Evolutionary conservation across 2,888 invertebrate species (phyloP), one percentile per base, ranked within the genome.

Genomic region (Drosophila meridiana): DNA sequence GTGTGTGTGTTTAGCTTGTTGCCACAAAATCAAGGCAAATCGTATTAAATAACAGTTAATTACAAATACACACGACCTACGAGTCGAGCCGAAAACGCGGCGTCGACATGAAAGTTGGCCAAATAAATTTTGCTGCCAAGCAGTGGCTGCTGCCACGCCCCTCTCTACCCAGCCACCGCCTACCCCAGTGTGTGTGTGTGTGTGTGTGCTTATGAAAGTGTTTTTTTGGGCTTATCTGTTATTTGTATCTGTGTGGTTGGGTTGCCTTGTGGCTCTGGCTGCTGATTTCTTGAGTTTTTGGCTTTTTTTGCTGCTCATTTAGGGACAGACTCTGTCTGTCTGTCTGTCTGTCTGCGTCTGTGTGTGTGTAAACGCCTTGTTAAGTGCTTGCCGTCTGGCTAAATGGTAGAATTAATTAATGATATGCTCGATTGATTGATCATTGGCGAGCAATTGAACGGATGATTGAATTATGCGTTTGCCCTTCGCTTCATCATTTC

Each of bases 11-110:
- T 74, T 74, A 71, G 74, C 78, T 71, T 70, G 62, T 71, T 78
- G 68, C 58, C 76, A 69, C 80, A 71, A 76, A 87, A 80, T 84
- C 82, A 76, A 75, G 78, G 76, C 68, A 87, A 87, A 85, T 85
- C 87, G 87, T 87, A 85, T 85, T 85, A 85, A 85, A 85, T 87
- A 84, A 87, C 84, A 87, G 87, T 85, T 85, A 85, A 85, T 85
- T 85, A 85, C 84, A 80, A 84, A 84, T 76, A 79, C 73, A 80
- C 76, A 85, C 73, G 66, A 50, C 45, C 60, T 62, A 52, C 34
- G 53, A 45, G 56, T 38, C 60, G 52, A 53, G 43, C 50, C 52
- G 62, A 64, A 69, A 79, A 73, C 76, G 79, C 76, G 72, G 69
- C 69, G 78, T 78, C 78, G 70, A 78, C 78, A 78, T 70, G 64